Evolutionary conservation across 1,140 invertebrate genomes (phyloP).

Genomic region (Bombus picipes): DNA sequence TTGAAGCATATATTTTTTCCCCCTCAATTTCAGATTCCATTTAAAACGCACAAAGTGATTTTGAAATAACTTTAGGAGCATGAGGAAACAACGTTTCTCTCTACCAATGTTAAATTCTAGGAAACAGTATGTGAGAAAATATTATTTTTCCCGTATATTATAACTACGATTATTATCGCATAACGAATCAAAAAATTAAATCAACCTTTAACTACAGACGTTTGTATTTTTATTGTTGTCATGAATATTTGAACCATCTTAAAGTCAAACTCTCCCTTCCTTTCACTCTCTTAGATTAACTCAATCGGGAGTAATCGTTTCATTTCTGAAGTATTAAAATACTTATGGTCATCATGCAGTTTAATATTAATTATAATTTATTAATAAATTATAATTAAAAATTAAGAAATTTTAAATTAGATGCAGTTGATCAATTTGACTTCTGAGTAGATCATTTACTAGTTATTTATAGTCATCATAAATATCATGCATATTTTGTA

Average conservation of each 20-base stretch:
- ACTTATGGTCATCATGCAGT: too few species aligned
- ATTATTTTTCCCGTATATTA: neutral
- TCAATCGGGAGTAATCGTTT: too few species aligned
- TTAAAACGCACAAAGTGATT: conserved; percentile 1
- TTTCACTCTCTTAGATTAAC: too few species aligned
- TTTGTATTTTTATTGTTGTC: neutral
- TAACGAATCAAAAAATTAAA: neutral
- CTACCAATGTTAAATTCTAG: neutral
- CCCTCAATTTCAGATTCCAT: neutral
- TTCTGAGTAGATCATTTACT: too few species aligned
- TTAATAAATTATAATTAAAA: too few species aligned
- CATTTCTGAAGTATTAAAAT: too few species aligned
- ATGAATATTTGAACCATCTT: neutral
- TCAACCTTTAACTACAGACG: neutral
- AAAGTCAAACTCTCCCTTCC: too few species aligned
- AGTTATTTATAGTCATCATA: too few species aligned
- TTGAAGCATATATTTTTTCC: neutral
- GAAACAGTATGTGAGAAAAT: neutral
- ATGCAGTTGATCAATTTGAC: neutral
- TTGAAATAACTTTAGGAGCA: too few species aligned
- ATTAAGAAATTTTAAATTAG: neutral
- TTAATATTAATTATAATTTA: too few species aligned
- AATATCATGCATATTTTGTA: too few species aligned
- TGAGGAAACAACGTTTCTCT: neutral
- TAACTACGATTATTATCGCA: neutral